Base-by-base conservation (phyloP, 2,797 vertebrate species). In the Micrastur ruficollis region DNA sequence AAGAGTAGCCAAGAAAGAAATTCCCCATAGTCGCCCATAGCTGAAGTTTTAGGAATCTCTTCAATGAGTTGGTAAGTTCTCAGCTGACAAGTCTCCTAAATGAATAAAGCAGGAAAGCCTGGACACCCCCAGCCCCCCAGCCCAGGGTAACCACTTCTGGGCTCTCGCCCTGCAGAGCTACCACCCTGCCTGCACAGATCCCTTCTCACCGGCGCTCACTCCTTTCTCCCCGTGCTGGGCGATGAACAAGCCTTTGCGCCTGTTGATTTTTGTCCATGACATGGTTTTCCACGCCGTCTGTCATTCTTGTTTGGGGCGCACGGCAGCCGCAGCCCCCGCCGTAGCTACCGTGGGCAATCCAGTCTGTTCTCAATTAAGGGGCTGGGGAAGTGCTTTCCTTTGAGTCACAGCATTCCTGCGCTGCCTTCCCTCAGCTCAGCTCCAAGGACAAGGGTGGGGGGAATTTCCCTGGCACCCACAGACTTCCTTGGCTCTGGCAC, bases 241-340 rank as follows among this genome's bases (percentile, higher is more conserved):
- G 18, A 11, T 0, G 5, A 32, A 3, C 40, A 26, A 23, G 17
- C 13, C 34, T 29, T 19, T 6, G 12, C 20, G n/a, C n/a, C 52
- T 23, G 12, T 53, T 59, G 3, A 2, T 17, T 55, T 58, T 31
- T 32, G 42, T 21, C 29, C 32, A 1, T 7, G 2, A 1, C 0
- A 0, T 22, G 79, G 67, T 8, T 91, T 71, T 25, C 3, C 13
- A 2, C 6, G 2, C 26, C 6, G 42, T 1, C 25, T 63, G 1
- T 26, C 15, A 0, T 5, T 31, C 1, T 1, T 5, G 14, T 3
- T 8, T 0, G 0, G 71, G 42, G 42, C 47, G 55, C 27, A 0
- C 6, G 8, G 12, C 7, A 44, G 40, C 53, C 20, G 1, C 34
- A 17, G 16, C 19, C 58, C 63, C 58, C 4, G 1, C 50, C 2